These are phyloP conservation scores for Mamestra brassicae DNA, from an alignment of 2,888 invertebrate species.

Conservation along the genomic window DNA sequence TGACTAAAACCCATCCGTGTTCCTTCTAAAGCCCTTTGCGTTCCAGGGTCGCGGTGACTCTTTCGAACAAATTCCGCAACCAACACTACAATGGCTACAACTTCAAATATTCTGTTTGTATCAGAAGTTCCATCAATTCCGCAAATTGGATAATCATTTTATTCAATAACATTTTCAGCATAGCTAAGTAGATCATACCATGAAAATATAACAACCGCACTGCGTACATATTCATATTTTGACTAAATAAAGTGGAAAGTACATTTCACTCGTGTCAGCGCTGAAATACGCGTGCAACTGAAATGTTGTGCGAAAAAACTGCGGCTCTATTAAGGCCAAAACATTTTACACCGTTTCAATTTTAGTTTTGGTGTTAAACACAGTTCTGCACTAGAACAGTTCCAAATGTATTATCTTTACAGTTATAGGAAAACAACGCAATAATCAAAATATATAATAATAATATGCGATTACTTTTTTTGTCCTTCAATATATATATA, in stretches of 20 bases:
- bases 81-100: too few relatives aligned
- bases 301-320: slow-evolving; percentile 44
- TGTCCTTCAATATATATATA: too few relatives aligned
- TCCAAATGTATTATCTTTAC: too few relatives aligned
- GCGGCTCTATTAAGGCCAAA: background rate
- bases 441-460: background rate
- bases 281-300: slow-evolving; percentile 33
- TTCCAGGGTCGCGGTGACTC: too few relatives aligned
- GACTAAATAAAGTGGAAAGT: slow-evolving; percentile 48
- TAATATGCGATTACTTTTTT: background rate
- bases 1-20: too few relatives aligned
- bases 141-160: background rate
- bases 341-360: background rate
- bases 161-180: background rate
- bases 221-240: slow-evolving; percentile 54
- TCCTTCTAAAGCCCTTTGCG: too few relatives aligned
- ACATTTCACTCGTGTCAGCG: slow-evolving; percentile 35
- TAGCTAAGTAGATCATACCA: background rate
- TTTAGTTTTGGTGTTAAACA: slow-evolving; percentile 15
- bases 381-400: background rate
- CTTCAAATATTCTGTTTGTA: background rate
- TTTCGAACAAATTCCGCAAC: too few relatives aligned
- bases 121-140: background rate
- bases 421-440: background rate
- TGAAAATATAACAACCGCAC: slow-evolving; percentile 46